Evolutionary conservation across 2,888 invertebrate species (phyloP), one percentile per base, ranked within the genome.

Genomic region (Plebejus anna): DNA sequence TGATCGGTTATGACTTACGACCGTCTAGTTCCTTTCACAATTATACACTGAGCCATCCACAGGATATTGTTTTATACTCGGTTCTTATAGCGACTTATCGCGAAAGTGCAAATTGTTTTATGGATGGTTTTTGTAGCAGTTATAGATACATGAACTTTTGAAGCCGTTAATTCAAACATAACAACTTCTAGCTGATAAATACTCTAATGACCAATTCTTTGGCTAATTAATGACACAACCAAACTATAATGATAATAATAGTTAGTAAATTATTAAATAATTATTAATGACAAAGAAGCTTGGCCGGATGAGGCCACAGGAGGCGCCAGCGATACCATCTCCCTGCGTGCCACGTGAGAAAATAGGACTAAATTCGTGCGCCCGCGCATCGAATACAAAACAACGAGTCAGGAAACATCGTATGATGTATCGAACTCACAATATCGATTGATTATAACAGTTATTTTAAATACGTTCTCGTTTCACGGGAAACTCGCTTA

Each of bases 281-380:
- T 91, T 89, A 89, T 86, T 73, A 51, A 88, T 90, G 88, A 86
- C 89, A 16, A 92, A 91, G 92, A 92, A 92, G 79, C 81, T 77
- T 79, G 83, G 84, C 90, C 92, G 91, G 92, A 92, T 89, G 86
- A 84, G 86, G 82, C 87, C 88, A 85, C 85, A 85, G 87, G 81
- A 83, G 87, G 88, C 90, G 90, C 87, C 89, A 83, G 84, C 79
- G 90, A 91, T 91, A 88, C 88, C 88, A 91, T 91, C 90, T 82
- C 82, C 82, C 83, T 80, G 84, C 84, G 82, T 82, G 84, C 84
- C 83, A 80, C 81, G 89, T 87, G 89, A 90, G 90, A 91, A 90
- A 89, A 89, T 82, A 82, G 83, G 85, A 82, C 84, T 85, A 85
- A 89, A 87, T 84, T 79, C 83, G 87, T 85, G 84, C 87, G 87